A percentile compares a stretch with the other conserved stretches of the same genome.
Conservation (phyloP, 2,113 vertebrate species). For the Xiphophorus couchianus region DNA sequence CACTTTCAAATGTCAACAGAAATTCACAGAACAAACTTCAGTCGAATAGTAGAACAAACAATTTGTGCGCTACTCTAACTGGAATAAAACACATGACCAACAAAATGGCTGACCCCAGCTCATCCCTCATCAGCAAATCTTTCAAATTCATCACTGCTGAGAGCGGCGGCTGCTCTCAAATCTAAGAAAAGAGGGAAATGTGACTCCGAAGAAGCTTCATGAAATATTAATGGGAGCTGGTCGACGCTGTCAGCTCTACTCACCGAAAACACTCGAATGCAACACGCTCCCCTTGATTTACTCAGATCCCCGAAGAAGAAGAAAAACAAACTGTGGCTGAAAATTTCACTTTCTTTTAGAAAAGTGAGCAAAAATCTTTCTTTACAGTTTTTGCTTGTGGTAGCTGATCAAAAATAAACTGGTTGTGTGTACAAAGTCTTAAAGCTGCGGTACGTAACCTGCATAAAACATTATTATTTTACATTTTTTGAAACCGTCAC, state of each 20-base stretch:
- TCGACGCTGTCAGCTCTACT: slow-evolving; percentile 1
- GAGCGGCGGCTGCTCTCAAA: slow-evolving; percentile 39
- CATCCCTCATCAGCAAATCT: slow-evolving; percentile 46
- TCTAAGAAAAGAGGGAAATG: slow-evolving; percentile 63
- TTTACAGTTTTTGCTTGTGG: too few species aligned
- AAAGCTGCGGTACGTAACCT: too few species aligned
- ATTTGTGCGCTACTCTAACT: background rate
- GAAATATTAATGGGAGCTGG: slow-evolving; percentile 73
- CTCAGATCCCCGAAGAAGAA: too few species aligned
- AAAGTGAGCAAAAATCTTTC: too few species aligned
- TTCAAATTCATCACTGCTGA: slow-evolving; percentile 54
- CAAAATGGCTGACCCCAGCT: background rate
- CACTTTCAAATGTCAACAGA: too few species aligned
- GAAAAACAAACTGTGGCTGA: background rate
- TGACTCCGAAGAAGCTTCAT: slow-evolving; percentile 71
- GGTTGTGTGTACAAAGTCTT: too few species aligned
- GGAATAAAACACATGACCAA: background rate
- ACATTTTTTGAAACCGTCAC: too few species aligned
- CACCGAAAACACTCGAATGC: too few species aligned
- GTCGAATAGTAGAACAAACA: too few species aligned
- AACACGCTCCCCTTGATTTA: background rate
- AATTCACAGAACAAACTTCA: too few species aligned
- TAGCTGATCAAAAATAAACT: too few species aligned
- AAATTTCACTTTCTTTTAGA: background rate
- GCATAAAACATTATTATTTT: too few species aligned